A percentile compares a stretch with the other conserved stretches of the same genome.
Evolutionary conservation across 2,113 vertebrate species (phyloP).

Genomic region (Hippocampus guttulatus): DNA sequence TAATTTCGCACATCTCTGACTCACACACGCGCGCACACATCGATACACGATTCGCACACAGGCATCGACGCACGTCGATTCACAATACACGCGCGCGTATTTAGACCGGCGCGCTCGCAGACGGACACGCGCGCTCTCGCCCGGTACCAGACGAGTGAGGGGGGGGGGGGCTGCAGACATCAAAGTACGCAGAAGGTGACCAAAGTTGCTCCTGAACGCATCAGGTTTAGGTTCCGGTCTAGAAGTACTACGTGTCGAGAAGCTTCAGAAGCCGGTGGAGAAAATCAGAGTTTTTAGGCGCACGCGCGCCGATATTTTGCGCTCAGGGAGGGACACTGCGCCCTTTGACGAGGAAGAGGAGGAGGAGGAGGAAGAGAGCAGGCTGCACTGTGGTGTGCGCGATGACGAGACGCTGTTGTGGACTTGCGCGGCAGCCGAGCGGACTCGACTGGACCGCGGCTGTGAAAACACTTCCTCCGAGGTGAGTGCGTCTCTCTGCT

Average conservation of each 20-base stretch:
- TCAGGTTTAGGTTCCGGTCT: slow-evolving; percentile 25
- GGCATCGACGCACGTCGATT: too few species aligned
- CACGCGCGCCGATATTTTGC: slow-evolving; percentile 34
- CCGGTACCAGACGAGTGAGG: slow-evolving; percentile 4
- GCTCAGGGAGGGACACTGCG: slow-evolving; percentile 27
- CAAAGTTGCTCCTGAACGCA: slow-evolving; percentile 49
- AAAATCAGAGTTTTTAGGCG: slow-evolving; percentile 38
- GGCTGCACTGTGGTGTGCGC: not conserved
- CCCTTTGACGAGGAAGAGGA: slow-evolving; percentile 14
- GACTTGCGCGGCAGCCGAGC: slow-evolving; percentile 2
- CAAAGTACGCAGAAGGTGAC: slow-evolving; percentile 45
- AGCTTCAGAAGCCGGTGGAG: slow-evolving; percentile 32
- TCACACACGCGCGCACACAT: too few species aligned
- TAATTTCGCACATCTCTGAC: too few species aligned
- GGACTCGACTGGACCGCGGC: slow-evolving; percentile 2
- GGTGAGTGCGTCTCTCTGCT: slow-evolving; percentile 1
- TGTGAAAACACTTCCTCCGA: not conserved
- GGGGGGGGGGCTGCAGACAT: slow-evolving; percentile 12
- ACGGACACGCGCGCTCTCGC: slow-evolving; percentile 16
- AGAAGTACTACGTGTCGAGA: slow-evolving; percentile 20
- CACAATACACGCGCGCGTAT: too few species aligned
- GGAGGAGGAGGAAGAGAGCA: not conserved
- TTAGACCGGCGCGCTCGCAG: not conserved
- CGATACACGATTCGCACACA: not conserved
- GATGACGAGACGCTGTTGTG: slow-evolving; percentile 5